These are phyloP conservation scores for Ispidina lecontei DNA, from an alignment of 2,797 vertebrate species.

Conservation along the genomic window DNA sequence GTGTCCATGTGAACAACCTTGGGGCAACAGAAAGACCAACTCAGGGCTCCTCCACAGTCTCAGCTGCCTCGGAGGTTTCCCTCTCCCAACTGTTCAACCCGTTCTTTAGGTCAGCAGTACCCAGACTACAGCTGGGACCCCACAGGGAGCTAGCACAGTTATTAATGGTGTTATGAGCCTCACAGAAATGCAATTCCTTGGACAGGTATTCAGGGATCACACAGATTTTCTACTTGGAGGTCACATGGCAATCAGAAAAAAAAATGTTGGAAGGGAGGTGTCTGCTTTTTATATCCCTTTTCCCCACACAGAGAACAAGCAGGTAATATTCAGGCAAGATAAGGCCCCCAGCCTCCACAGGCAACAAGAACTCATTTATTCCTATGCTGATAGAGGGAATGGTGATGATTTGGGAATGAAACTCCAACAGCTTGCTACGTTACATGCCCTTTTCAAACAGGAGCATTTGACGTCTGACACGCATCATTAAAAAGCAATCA, in stretches of 20 bases:
- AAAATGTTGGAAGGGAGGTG: neutral
- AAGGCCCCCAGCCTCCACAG: neutral
- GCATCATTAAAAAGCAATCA: slow-evolving; percentile 68
- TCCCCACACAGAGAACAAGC: slow-evolving; percentile 32
- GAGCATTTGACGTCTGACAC: slow-evolving; percentile 29
- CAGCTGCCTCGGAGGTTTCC: neutral
- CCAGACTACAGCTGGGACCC: neutral
- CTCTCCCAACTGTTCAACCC: neutral
- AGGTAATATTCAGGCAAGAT: slow-evolving; percentile 44
- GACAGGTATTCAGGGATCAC: slow-evolving; percentile 16
- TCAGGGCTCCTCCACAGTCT: neutral
- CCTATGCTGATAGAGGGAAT: slow-evolving; percentile 27
- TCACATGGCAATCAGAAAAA: slow-evolving; percentile 1
- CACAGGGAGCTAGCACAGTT: accelerated
- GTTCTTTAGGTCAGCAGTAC: slow-evolving; percentile 5
- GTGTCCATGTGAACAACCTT: neutral
- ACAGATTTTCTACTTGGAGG: slow-evolving; percentile 36
- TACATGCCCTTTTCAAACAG: slow-evolving; percentile 54
- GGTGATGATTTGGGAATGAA: slow-evolving; percentile 48
- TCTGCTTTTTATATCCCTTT: slow-evolving; percentile 30
- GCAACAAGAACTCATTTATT: slow-evolving; percentile 43
- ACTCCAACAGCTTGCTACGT: slow-evolving; percentile 47
- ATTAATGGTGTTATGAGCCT: slow-evolving; percentile 8
- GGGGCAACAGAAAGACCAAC: neutral
- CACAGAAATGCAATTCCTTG: slow-evolving; percentile 6